Conservation (phyloP, 2,888 invertebrate species). For the Baccha elongata region DNA sequence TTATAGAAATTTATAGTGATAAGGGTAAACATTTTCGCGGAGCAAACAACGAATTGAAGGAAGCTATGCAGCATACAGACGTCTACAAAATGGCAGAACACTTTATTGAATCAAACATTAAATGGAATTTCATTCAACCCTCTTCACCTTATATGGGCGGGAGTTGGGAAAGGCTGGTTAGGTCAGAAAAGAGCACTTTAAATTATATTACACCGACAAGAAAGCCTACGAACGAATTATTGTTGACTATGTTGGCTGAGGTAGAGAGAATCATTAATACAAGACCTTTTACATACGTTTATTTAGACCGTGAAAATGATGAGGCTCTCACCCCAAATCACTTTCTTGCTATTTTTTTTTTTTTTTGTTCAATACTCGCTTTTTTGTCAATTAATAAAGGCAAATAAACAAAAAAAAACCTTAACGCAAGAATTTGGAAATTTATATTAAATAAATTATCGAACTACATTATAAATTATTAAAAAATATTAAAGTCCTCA, state of each 20-base stretch:
- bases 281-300: conserved; percentile 40
- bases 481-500: too few relatives aligned
- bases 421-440: too few relatives aligned
- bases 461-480: too few relatives aligned
- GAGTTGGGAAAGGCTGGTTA: too few relatives aligned
- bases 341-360: too few relatives aligned
- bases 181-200: conserved; percentile 66
- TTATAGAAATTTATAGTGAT: too few relatives aligned
- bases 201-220: conserved; percentile 42
- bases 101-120: too few relatives aligned
- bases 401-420: too few relatives aligned
- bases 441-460: too few relatives aligned
- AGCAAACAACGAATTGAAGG: background rate
- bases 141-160: conserved; percentile 5
- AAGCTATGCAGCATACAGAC: conserved; percentile 5
- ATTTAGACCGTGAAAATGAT: conserved; percentile 44
- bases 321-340: conserved; percentile 74
- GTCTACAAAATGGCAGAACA: background rate
- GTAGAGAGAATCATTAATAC: conserved; percentile 72
- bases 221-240: conserved; percentile 69
- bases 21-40: conserved; percentile 36
- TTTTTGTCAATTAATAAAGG: too few relatives aligned
- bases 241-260: conserved; percentile 40
- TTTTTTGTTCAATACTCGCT: too few relatives aligned
- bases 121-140: too few relatives aligned